Percentiles rank a stretch among this genome's conserved stretches.
Evolutionary conservation across 2,888 invertebrate genomes (phyloP).

Genomic region (Sarcophaga caerulescens): DNA sequence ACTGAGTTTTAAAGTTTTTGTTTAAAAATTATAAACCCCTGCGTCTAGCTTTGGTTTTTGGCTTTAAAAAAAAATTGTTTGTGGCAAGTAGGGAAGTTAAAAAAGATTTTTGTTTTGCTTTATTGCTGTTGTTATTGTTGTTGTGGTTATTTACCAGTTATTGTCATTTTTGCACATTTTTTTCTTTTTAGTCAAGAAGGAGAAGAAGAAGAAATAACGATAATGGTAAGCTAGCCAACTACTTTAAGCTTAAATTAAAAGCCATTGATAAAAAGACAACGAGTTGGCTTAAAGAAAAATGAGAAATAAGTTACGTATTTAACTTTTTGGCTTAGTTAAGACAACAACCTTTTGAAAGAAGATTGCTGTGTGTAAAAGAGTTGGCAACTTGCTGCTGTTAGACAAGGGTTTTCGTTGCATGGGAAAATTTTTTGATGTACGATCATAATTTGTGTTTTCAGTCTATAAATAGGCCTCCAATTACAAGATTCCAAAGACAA

Average conservation of each 20-base stretch:
- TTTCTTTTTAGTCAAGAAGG: neutral
- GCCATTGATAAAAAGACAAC: neutral
- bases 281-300: conserved; percentile 12
- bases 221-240: conserved; percentile 2
- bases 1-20: conserved; percentile 50
- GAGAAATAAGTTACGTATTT: neutral
- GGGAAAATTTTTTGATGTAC: no score
- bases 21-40: conserved; percentile 59
- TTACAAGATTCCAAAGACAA: no score
- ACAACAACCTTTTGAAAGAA: no score
- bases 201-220: no score
- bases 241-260: conserved; percentile 34
- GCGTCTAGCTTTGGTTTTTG: neutral
- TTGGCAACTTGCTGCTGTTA: no score
- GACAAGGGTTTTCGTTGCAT: no score
- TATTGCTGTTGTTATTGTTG: conserved; percentile 1
- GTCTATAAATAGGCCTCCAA: no score
- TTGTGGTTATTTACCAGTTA: neutral
- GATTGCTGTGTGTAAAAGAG: no score
- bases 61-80: conserved; percentile 7
- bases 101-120: conserved; percentile 20
- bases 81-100: conserved; percentile 65
- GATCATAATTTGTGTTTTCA: no score
- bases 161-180: neutral
- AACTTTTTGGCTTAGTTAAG: no score